Evolutionary conservation across 1,140 invertebrate species (phyloP), one percentile per base, ranked within the genome.

Genomic region (Drosophila albomicans): DNA sequence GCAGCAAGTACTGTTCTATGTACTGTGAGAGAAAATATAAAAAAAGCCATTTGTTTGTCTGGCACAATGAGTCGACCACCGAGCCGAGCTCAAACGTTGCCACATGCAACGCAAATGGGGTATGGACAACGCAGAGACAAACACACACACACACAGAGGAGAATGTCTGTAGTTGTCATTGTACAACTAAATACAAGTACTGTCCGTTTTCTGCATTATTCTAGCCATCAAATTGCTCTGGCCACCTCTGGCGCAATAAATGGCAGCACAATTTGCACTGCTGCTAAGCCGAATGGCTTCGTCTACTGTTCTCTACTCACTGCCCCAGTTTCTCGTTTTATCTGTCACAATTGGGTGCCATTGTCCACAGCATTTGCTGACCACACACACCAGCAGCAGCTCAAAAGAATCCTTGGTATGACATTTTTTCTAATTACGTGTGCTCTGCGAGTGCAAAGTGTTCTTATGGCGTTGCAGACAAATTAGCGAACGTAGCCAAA

Each of bases 31-130:
- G 41, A 43, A 43, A 43, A 43, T 43, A 70, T 86, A 71, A 59
- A 70, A 76, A 71, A 69, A 79, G 52, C 64, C 75, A 79, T 75
- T 86, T 82, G 67, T 76, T 86, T 87, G 81, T 72, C 78, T 63
- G 68, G 75, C 70, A 86, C 78, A 81, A 86, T 75, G 78, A 58
- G 51, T 32, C 25, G 43, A 75, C 57, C 78, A 80, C 64, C 65
- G 65, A 74, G 66, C 54, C 52, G 43, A 79, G 63, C 72, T 70
- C 20, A 58, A 74, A 72, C 61, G 52, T 45, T 65, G 57, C 54
- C 72, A 48, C 65, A 77, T 78, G 81, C 74, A 71, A 45, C 25
- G 48, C 52, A 64, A 76, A 63, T 80, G 76, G 79, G 41, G 28
- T 59, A 48, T 49, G 43, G n/a, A 15, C 38, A 52, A 64, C 61